Conservation (phyloP, 2,113 vertebrate genomes). For the Eidolon helvum region DNA sequence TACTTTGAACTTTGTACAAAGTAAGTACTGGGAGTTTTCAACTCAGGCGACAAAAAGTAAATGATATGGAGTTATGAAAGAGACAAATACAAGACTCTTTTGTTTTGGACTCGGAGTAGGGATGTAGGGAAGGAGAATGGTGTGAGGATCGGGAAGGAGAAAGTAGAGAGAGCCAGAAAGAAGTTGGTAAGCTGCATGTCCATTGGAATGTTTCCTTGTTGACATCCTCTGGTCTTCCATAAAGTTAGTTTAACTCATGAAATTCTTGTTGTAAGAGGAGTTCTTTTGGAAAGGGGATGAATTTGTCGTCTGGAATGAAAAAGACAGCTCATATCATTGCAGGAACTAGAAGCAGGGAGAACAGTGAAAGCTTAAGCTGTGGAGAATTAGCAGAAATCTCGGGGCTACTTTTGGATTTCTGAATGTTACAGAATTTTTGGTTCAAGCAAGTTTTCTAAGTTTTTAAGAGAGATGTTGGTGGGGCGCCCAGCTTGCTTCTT, state of each 20-base stretch:
- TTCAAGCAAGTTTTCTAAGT: neutral
- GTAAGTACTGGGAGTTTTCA: neutral
- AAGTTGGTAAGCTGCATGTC: neutral
- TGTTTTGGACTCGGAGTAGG: neutral
- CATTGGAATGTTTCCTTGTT: neutral
- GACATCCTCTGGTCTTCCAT: neutral
- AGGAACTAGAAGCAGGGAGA: neutral
- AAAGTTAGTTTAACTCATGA: neutral
- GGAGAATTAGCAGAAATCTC: neutral
- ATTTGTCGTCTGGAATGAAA: neutral
- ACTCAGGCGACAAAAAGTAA: neutral
- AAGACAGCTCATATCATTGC: neutral
- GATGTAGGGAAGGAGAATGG: neutral
- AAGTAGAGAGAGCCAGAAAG: neutral
- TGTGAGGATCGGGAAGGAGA: neutral
- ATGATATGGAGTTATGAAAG: neutral
- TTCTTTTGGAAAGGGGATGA: neutral
- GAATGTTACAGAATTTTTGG: neutral
- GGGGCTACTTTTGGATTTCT: neutral
- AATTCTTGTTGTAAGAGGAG: neutral
- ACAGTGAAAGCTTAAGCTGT: neutral
- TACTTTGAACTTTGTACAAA: neutral
- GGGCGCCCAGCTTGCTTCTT: neutral
- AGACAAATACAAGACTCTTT: neutral
- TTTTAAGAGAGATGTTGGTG: neutral